Evolutionary conservation across 2,113 vertebrate species (phyloP).

Genomic region (Heterotilapia buettikoferi): DNA sequence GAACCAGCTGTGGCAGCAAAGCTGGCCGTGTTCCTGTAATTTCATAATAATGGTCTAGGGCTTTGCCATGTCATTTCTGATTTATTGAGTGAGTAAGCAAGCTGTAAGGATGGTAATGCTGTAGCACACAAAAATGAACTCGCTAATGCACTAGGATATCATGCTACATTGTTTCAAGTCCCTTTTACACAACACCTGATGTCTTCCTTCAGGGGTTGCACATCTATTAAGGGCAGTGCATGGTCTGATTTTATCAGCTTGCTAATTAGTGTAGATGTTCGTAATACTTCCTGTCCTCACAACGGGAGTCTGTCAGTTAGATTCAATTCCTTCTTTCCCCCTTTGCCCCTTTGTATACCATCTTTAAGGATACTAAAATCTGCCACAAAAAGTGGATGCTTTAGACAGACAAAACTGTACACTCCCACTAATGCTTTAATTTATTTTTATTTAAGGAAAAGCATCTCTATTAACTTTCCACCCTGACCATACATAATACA

Average conservation of each 20-base stretch:
- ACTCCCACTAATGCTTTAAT: not conserved
- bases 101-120: not conserved
- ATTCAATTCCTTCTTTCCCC: not conserved
- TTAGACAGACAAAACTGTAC: not conserved
- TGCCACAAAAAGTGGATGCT: not conserved
- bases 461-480: not conserved
- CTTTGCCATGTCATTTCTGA: not conserved
- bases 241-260: not conserved
- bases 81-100: constrained; percentile 5
- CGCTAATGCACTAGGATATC: not conserved
- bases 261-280: constrained; percentile 1
- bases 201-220: not conserved
- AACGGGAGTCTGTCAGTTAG: not conserved
- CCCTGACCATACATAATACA: not conserved
- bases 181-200: not conserved
- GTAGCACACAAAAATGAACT: not conserved
- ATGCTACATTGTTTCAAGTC: not conserved
- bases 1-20: not conserved
- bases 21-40: not conserved
- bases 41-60: not conserved
- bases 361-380: not conserved
- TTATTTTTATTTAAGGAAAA: not conserved
- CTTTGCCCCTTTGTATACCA: not conserved
- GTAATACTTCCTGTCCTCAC: not conserved
- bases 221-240: not conserved